Percentiles rank a stretch among this genome's conserved stretches.
Conservation (phyloP, 2,888 invertebrate species). For the Panzeria rudis region DNA sequence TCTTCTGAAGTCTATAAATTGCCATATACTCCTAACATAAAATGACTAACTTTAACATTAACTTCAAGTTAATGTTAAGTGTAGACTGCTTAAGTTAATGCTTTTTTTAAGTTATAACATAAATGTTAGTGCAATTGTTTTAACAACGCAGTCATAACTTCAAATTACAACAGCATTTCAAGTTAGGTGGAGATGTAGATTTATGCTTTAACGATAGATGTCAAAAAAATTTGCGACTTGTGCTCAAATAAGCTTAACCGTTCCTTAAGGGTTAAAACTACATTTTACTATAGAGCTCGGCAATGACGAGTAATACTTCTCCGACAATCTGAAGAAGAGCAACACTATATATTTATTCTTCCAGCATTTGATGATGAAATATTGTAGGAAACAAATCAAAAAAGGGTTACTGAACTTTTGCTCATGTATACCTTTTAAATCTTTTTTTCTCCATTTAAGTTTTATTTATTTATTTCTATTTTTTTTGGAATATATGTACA, state of each 20-base stretch:
- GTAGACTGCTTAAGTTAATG: too few relatives aligned
- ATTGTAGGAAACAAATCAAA: constrained; percentile 30
- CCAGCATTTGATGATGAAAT: constrained; percentile 67
- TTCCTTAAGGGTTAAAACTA: constrained; percentile 32
- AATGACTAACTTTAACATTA: too few relatives aligned
- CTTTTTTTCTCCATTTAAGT: constrained; percentile 25
- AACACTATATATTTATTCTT: constrained; percentile 39
- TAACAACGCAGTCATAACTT: too few relatives aligned
- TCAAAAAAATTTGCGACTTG: neutral
- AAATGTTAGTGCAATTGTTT: too few relatives aligned
- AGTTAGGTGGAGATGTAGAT: too few relatives aligned
- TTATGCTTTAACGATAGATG: too few relatives aligned
- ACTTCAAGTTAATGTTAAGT: too few relatives aligned
- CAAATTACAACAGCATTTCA: too few relatives aligned
- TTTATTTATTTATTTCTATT: constrained; percentile 7
- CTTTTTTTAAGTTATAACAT: too few relatives aligned
- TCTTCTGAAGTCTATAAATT: too few relatives aligned
- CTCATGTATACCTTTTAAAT: constrained; percentile 48
- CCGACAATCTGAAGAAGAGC: constrained; percentile 28
- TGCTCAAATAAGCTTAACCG: neutral
- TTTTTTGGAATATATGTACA: constrained; percentile 54
- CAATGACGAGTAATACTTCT: neutral
- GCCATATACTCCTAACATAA: too few relatives aligned
- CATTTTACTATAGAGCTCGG: constrained; percentile 1
- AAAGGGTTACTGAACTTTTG: constrained; percentile 70